Conservation (phyloP, 2,888 invertebrate genomes). For the Phaonia tiefii region DNA sequence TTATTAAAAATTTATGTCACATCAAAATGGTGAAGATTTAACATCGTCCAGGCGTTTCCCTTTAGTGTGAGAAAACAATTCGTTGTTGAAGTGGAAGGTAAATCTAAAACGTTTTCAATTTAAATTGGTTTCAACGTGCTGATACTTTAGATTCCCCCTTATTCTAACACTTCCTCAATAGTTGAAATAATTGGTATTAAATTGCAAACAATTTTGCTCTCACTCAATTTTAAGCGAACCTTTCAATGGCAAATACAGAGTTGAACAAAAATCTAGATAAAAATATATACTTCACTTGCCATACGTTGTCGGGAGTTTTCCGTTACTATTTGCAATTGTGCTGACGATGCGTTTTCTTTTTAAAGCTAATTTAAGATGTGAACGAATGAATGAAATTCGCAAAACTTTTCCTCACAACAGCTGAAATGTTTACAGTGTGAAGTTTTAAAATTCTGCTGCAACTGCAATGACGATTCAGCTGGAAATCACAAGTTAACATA, state of each 20-base stretch:
- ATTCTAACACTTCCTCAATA: no score
- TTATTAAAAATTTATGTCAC: no score
- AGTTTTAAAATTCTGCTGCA: slow-evolving; percentile 6
- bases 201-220: slow-evolving; percentile 7
- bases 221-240: background rate
- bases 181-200: slow-evolving; percentile 27
- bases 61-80: no score
- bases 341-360: slow-evolving; percentile 40
- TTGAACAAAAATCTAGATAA: background rate
- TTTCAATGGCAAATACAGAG: background rate
- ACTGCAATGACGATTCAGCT: slow-evolving; percentile 3
- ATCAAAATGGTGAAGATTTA: no score
- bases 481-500: slow-evolving; percentile 42
- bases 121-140: no score
- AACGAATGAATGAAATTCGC: slow-evolving; percentile 3
- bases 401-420: slow-evolving; percentile 33
- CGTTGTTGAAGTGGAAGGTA: no score
- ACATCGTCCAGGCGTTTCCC: no score
- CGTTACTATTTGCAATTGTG: slow-evolving; percentile 30
- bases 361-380: slow-evolving; percentile 30
- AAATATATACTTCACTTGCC: slow-evolving; percentile 25
- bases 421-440: slow-evolving; percentile 30
- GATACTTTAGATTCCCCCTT: no score
- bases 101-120: no score
- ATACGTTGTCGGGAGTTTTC: slow-evolving; percentile 23